These are phyloP conservation scores for Napeogenes sylphis DNA, from an alignment of 2,888 invertebrate genomes.

Conservation along the genomic window DNA sequence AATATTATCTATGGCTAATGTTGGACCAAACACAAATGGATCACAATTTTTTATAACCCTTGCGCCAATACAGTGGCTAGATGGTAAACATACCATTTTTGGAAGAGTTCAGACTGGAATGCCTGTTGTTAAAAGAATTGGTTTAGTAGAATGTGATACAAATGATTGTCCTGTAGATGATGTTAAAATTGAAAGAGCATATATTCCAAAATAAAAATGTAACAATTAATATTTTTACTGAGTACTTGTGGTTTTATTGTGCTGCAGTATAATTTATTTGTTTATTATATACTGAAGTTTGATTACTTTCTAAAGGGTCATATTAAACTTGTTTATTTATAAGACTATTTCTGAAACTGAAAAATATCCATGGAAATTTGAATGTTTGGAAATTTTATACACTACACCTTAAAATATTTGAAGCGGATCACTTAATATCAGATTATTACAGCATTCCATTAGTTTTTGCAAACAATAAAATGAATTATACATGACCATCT, in stretches of 20 bases:
- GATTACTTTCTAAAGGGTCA: too few relatives aligned
- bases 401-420: too few relatives aligned
- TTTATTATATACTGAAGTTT: too few relatives aligned
- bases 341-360: too few relatives aligned
- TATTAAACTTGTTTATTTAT: too few relatives aligned
- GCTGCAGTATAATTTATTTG: background rate
- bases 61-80: constrained; percentile 98
- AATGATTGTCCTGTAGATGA: constrained; percentile 94
- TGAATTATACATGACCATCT: too few relatives aligned
- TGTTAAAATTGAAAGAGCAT: constrained; percentile 82
- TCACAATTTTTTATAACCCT: constrained; percentile 99
- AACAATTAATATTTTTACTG: background rate
- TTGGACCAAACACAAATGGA: constrained; percentile 97
- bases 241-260: background rate
- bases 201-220: constrained; percentile 50
- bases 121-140: constrained; percentile 93
- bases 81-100: constrained; percentile 98
- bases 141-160: constrained; percentile 95
- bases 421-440: too few relatives aligned
- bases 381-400: too few relatives aligned
- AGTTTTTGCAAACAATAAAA: too few relatives aligned
- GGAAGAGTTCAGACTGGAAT: constrained; percentile 93
- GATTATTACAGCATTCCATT: too few relatives aligned
- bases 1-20: constrained; percentile 98
- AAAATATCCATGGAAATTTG: too few relatives aligned